Base-by-base conservation (phyloP, 1,140 invertebrate species). In the Sitodiplosis mosellana region DNA sequence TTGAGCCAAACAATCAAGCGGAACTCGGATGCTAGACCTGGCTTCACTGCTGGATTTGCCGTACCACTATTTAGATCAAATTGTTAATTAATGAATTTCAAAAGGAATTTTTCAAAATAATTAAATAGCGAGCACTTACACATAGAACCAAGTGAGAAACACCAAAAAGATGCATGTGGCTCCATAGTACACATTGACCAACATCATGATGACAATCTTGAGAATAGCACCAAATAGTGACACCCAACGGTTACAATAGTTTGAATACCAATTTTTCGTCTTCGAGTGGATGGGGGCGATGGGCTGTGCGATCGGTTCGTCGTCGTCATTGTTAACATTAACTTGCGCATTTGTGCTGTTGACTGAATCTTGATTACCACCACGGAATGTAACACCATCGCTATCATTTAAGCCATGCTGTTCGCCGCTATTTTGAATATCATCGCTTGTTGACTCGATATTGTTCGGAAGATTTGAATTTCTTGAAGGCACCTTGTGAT, bases 171-270 rank as follows among this genome's bases (percentile, higher is more conserved):
- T 72, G 62, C 85, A 87, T 18, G 80, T 77, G 20, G 92, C 60
- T 27, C 90, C 87, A 64, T 93, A 94, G 27, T 78, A 76, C 87
- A 89, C 95, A 59, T 94, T 80, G 5, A 95, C 89, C 47, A 90
- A 68, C 59, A 95, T 78, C 87, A 96, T 93, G 47, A 96, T 81
- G 5, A 86, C 57, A 2, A 96, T 56, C 64, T 94, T 95, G 14
- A 87, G 63, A n/a, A 81, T 61, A 12, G 80, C 80, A 51, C 90
- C 90, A 54, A 87, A 64, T 3, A 96, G 66, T 11, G 90, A 91
- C 19, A 92, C 74, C 88, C 90, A 95, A 56, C 90, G 73, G 61
- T 94, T 95, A 60, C 87, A 93, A 47, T 92, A 78, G 48, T 78
- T 74, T 0, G 87, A 92, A 63, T 95, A 95, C 87, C 90, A 95